Evolutionary conservation across 1,140 invertebrate species (phyloP), one percentile per base, ranked within the genome.

Genomic region (Drosophila subobscura): DNA sequence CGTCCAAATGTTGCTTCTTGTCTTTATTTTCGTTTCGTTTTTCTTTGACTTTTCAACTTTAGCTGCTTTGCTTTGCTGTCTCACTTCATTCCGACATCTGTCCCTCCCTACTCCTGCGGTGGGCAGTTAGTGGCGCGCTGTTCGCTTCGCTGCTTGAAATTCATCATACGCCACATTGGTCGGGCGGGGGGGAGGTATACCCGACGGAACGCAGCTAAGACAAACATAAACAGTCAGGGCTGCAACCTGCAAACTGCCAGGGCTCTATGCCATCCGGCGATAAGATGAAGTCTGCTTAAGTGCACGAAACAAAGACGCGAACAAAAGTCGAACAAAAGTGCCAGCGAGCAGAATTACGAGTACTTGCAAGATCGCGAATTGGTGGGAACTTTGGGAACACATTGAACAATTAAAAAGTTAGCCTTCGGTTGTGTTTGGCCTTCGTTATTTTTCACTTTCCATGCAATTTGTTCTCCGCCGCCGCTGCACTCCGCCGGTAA

Each of bases 331-430:
- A 65, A 52, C 45, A 47, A 72, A 63, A 56, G 51, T 65, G 77
- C 57, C 71, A 70, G 52, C 72, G 60, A 52, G 65, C 58, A 22
- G 75, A 78, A 83, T 76, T 55, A 84, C 72, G 58, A 75, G 47
- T 49, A 68, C 51, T 37, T 4, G 10, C 3, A 4, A 7, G 33
- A 37, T 37, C 33, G 10, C 12, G 33, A 37, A 37, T 37, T 4
- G 10, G 10, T 70, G 67, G 44, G 67, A 83, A 78, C 71, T 83
- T 73, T 78, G 51, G 10, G 27, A 71, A 79, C 33, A 80, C 79
- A 84, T 84, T 84, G 76, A 84, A 84, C 79, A 84, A 84, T 84
- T 84, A 84, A 84, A 84, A 84, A 84, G 79, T 84, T 84, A 59
- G 54, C 55, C 40, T 60, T 71, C 25, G 40, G 46, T 49, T 58